These are phyloP conservation scores for Drosophila tanythrix DNA, from an alignment of 2,888 invertebrate species.

Conservation along the genomic window DNA sequence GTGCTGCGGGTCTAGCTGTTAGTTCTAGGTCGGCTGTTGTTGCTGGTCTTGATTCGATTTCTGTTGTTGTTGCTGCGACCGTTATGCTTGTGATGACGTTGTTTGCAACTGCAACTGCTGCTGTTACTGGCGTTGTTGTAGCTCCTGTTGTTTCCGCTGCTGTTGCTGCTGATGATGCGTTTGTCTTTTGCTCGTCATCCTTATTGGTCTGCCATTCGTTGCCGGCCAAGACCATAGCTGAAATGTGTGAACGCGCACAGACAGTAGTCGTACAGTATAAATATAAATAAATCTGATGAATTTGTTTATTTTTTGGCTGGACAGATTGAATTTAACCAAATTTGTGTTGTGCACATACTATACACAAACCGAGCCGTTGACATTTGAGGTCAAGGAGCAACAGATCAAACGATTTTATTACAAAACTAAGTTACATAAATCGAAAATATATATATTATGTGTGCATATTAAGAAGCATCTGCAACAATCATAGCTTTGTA, in stretches of 20 bases:
- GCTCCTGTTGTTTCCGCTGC: constrained; percentile 39
- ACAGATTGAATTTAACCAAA: constrained; percentile 36
- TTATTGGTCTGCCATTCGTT: constrained; percentile 82
- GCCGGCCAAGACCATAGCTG: constrained; percentile 84
- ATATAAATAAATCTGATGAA: constrained; percentile 7
- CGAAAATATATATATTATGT: not conserved
- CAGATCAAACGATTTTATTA: constrained; percentile 13
- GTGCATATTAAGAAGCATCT: not conserved
- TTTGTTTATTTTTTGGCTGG: constrained; percentile 16
- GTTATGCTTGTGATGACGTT: constrained; percentile 12
- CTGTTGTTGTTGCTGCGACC: not conserved
- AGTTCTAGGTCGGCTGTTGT: constrained; percentile 12
- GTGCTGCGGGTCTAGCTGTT: constrained; percentile 21
- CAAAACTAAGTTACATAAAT: not conserved
- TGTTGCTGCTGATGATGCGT: constrained; percentile 55
- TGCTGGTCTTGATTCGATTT: not conserved
- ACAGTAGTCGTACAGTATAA: constrained; percentile 30
- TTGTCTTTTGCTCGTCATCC: constrained; percentile 63
- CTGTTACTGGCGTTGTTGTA: constrained; percentile 33
- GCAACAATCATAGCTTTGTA: not conserved
- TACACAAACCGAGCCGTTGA: constrained; percentile 26
- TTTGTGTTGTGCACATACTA: constrained; percentile 29
- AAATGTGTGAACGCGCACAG: constrained; percentile 18
- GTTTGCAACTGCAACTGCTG: constrained; percentile 35
- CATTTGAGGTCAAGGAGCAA: constrained; percentile 24